Base-by-base conservation (phyloP, 2,888 invertebrate genomes). In the Mimumesa dahlbomi region DNA sequence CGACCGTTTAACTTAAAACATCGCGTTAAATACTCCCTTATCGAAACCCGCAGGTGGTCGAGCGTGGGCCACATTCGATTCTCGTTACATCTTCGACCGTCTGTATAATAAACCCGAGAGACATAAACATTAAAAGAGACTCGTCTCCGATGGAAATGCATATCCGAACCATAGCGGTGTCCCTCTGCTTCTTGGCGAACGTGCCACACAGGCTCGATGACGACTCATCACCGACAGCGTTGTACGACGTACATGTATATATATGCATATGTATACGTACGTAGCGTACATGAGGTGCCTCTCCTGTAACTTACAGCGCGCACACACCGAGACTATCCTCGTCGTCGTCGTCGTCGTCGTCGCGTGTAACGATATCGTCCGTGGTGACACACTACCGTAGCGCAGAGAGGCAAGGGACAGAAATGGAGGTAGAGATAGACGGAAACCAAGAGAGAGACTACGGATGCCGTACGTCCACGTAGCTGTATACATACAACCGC, bases 311-410 rank as follows among this genome's bases (percentile, higher is more conserved):
- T 54, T 58, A 62, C 45, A 56, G 48, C 40, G 46, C 45, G 52
- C 67, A 67, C 59, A 46, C 16, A 61, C 36, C 9, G 11, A 9
- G 7, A 9, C 9, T 9, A 29, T 29, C 29, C 6, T 29, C 29
- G 29, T 29, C 29, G 9, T n/a, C 34, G n/a, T 9, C 34, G n/a
- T 34, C 16, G 11, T 16, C 14, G 40, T 14, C 53, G 49, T 22
- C 62, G 53, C 62, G 43, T 52, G 68, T 52, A 70, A 58, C 65
- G 68, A 78, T 78, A 78, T 73, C 73, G 67, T 40, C 52, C 34
- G 63, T 52, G 52, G 66, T 54, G 49, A 74, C 66, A 67, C 63
- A 62, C 45, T 42, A 52, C 29, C 58, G 64, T 46, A 48, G 16
- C 62, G 40, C 36, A 63, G 53, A 34, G 56, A 56, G 59, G 40